Base-by-base conservation (phyloP, 2,797 vertebrate species). In the Leuciscus waleckii region DNA sequence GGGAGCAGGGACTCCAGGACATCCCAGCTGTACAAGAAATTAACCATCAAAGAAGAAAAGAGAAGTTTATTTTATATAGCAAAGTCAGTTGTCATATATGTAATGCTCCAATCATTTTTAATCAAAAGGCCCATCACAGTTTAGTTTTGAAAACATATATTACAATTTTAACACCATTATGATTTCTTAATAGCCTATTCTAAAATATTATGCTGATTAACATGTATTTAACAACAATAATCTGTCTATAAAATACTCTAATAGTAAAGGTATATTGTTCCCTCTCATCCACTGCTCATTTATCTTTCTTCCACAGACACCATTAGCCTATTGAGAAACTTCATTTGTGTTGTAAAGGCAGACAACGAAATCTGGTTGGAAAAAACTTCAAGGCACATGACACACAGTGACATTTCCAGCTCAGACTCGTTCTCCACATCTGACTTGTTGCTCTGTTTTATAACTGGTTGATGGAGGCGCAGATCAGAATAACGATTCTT, bases 401-500 rank as follows among this genome's bases (percentile, higher is more conserved):
- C 21, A 51, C 43, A 71, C 49, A 61, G n/a, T 43, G 79, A 71
- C 16, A 61, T 63, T 29, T 46, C 39, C 79, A 56, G 21, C 67
- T 65, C 23, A 39, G 2, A 43, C 71, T 56, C 29, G 10, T 26
- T n/a, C 23, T 17, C 23, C 35, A 35, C 29, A 63, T 63, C 29
- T 49, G 73, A 68, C 71, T 39, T 75, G 73, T 77, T 68, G 71
- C 26, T 83, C 21, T 75, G 81, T 75, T 63, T 63, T 46, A 35
- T 63, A 63, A 32, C 14, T 65, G 29, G 23, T 26, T 67, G 32
- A 71, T 54, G 17, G 21, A 68, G 26, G 61, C 26, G n/a, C 35
- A 58, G 79, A 78, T 63, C 63, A 75, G 35, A 81, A 76, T 67
- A 63, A 46, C 39, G 51, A 80, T 49, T 78, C 56, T 73, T 83